Evolutionary conservation across 1,140 invertebrate species (phyloP).

Genomic region (Bombus cullumanus): DNA sequence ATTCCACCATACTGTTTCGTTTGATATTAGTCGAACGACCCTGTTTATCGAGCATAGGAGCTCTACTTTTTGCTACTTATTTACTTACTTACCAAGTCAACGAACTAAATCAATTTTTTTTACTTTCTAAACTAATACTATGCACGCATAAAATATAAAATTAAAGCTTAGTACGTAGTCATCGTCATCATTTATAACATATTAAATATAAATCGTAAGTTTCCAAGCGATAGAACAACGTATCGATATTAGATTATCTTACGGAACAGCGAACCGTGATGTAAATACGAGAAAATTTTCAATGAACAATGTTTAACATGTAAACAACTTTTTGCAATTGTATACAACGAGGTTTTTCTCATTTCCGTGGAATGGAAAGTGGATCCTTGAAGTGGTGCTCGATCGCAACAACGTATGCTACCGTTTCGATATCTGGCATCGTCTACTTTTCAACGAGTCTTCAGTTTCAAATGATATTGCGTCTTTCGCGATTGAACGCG

Average conservation of each 20-base stretch:
- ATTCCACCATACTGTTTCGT: not conserved
- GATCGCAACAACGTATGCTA: not conserved
- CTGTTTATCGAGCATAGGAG: not conserved
- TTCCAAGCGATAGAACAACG: not conserved
- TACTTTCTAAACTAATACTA: too few relatives aligned
- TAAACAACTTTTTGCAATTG: not conserved
- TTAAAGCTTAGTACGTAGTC: not conserved
- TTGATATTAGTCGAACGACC: not conserved
- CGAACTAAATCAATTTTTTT: not conserved
- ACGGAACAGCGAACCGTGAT: not conserved
- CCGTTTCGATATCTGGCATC: slow-evolving; percentile 20
- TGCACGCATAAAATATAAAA: not conserved
- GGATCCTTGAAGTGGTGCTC: slow-evolving; percentile 1
- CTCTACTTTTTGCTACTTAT: not conserved
- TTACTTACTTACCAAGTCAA: not conserved
- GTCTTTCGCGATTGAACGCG: not conserved
- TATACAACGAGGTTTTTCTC: not conserved
- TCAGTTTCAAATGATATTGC: not conserved
- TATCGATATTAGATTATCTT: not conserved
- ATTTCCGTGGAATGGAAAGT: not conserved
- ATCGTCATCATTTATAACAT: not conserved
- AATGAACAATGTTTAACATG: not conserved
- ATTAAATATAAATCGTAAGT: not conserved
- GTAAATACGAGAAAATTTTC: not conserved
- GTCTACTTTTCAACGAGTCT: slow-evolving; percentile 1